phyloP scores from a whole-genome alignment of 2,797 vertebrate species.

The Parambassis ranga region DNA sequence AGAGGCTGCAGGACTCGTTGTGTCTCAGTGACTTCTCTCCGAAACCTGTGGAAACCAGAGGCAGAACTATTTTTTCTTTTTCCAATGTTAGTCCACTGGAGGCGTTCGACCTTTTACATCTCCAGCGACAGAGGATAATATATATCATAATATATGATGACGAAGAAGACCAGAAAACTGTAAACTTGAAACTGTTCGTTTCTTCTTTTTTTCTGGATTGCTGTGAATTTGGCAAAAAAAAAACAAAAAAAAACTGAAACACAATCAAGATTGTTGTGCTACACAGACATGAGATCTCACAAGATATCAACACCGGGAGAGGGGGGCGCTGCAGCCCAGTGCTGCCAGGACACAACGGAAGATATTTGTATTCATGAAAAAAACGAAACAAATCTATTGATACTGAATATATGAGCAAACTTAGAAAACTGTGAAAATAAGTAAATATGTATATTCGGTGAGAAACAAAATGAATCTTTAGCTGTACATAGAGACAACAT shows the following conservation, averaged over 20 bases:
- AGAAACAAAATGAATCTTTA: conserved; percentile 84
- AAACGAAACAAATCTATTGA: conserved; percentile 65
- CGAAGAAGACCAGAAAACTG: conserved; percentile 77
- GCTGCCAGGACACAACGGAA: conserved; percentile 49
- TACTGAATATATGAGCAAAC: conserved; percentile 72
- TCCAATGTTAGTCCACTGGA: conserved; percentile 51
- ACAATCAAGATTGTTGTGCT: conserved; percentile 79
- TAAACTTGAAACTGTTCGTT: conserved; percentile 71
- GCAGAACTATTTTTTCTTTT: conserved; percentile 50
- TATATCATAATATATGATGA: conserved; percentile 65
- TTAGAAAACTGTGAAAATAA: conserved; percentile 89
- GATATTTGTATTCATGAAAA: conserved; percentile 66
- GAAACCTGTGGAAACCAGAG: conserved; percentile 36
- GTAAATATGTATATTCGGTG: conserved; percentile 96
- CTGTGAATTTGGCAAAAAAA: conserved; percentile 74
- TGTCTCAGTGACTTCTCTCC: conserved; percentile 2
- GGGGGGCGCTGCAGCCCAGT: conserved; percentile 68
- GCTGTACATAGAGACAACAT: conserved; percentile 90
- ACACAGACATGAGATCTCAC: conserved; percentile 77
- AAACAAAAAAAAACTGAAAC: conserved; percentile 40
- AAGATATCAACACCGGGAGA: conserved; percentile 78
- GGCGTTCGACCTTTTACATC: conserved; percentile 52
- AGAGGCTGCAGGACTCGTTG: not conserved
- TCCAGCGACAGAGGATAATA: conserved; percentile 40
- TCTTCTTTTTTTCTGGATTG: conserved; percentile 53